Conservation (phyloP, 2,888 invertebrate genomes). For the Xestia rhomboidea region DNA sequence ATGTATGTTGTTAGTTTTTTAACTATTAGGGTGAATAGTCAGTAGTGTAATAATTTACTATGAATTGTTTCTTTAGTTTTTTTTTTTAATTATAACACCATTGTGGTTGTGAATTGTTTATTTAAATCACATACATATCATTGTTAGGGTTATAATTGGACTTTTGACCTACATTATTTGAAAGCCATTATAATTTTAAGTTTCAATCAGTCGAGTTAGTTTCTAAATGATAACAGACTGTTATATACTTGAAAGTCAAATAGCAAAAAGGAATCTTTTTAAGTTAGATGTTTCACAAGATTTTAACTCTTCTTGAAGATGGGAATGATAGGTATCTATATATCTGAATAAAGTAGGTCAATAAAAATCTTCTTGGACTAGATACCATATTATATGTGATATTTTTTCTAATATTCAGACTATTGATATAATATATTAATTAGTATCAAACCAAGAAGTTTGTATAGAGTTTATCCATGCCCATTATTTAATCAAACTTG, state of each 20-base stretch:
- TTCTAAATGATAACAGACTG: not conserved
- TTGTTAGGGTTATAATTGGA: not conserved
- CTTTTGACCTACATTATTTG: not conserved
- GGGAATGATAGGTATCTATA: not conserved
- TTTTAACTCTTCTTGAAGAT: slow-evolving; percentile 1
- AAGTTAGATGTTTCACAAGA: not conserved
- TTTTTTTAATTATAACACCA: not conserved
- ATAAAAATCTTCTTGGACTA: not conserved
- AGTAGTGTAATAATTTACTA: not conserved
- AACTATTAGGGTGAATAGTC: not conserved
- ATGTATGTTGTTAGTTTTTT: not conserved
- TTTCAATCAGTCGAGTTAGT: not conserved
- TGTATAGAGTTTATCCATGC: not conserved
- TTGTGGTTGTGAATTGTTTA: not conserved
- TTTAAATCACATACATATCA: not conserved
- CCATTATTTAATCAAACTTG: slow-evolving; percentile 32
- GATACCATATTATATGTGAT: not conserved
- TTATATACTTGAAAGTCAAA: not conserved
- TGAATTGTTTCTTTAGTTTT: not conserved
- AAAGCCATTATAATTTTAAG: not conserved
- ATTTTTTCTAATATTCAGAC: not conserved
- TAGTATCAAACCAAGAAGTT: not conserved
- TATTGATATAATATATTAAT: not conserved
- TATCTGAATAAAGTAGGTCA: not conserved
- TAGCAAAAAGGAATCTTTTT: not conserved